These are phyloP conservation scores for Picathartes gymnocephalus DNA, from an alignment of 2,113 vertebrate species.

Conservation along the genomic window DNA sequence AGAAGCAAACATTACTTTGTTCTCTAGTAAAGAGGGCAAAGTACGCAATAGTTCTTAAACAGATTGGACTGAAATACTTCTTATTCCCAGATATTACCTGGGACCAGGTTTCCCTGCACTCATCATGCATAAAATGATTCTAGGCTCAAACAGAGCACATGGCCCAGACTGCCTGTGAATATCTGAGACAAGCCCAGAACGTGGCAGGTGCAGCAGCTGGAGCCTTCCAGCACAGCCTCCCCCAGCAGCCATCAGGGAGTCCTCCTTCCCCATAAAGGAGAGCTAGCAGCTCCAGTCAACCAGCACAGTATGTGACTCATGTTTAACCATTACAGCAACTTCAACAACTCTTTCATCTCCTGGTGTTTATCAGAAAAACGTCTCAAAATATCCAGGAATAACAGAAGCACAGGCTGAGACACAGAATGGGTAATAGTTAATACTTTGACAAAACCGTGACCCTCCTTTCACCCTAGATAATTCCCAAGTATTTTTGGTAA, in stretches of 20 bases:
- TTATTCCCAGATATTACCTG: not conserved
- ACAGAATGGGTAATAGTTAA: not conserved
- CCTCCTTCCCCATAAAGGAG: not conserved
- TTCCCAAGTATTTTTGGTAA: not conserved
- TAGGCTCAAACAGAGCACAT: not conserved
- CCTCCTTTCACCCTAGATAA: not conserved
- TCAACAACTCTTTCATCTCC: not conserved
- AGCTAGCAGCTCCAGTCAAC: not conserved
- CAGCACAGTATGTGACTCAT: not conserved
- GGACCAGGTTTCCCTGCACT: not conserved
- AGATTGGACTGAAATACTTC: not conserved
- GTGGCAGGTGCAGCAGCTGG: not conserved
- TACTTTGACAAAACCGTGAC: not conserved
- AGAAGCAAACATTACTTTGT: not conserved
- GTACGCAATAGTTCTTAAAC: not conserved
- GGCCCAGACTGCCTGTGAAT: not conserved
- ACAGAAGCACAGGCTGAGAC: not conserved
- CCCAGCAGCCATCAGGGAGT: not conserved
- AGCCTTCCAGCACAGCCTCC: not conserved
- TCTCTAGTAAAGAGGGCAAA: not conserved
- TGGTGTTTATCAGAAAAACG: not conserved
- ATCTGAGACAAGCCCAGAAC: not conserved
- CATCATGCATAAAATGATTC: not conserved
- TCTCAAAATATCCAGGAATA: not conserved
- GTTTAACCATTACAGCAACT: not conserved